A percentile compares a stretch with the other conserved stretches of the same genome.
These are phyloP conservation scores for Lepidostoma basale DNA, from an alignment of 1,140 invertebrate genomes.

Conservation along the genomic window DNA sequence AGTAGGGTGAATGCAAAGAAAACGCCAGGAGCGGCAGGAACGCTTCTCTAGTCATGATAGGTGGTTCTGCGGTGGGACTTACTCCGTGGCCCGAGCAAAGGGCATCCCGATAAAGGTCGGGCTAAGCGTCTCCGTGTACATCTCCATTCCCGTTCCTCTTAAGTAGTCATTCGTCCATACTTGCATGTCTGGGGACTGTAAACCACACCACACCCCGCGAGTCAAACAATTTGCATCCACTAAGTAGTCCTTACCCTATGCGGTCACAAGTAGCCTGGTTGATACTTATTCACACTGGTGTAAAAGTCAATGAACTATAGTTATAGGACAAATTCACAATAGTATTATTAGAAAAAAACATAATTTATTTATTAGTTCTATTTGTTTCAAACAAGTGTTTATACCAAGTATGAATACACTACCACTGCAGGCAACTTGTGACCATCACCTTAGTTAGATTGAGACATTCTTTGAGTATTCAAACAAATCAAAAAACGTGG, in stretches of 20 bases:
- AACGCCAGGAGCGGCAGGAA: slow-evolving; percentile 4
- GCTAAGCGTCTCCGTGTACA: slow-evolving; percentile 98
- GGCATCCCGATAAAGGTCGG: slow-evolving; percentile 96
- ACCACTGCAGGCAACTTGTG: too few species aligned
- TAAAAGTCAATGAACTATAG: too few species aligned
- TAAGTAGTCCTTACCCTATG: slow-evolving; percentile 3
- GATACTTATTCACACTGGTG: neutral
- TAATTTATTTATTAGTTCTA: too few species aligned
- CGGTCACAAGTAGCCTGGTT: neutral
- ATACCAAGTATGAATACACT: too few species aligned
- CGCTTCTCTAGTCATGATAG: too few species aligned
- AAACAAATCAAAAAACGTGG: slow-evolving; percentile 18
- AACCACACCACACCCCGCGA: slow-evolving; percentile 31
- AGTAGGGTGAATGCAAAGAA: slow-evolving; percentile 19
- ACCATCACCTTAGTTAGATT: slow-evolving; percentile 10
- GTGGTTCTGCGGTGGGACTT: slow-evolving; percentile 67
- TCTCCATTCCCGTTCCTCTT: slow-evolving; percentile 98
- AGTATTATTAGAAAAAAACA: too few species aligned
- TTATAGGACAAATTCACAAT: too few species aligned
- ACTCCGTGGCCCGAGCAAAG: slow-evolving; percentile 97
- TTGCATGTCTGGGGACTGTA: slow-evolving; percentile 90
- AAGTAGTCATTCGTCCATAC: slow-evolving; percentile 99
- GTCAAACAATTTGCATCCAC: slow-evolving; percentile 4
- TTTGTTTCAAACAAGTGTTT: too few species aligned
- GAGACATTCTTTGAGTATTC: slow-evolving; percentile 29